phyloP scores from a whole-genome alignment of 2,113 vertebrate genomes.

The Petrocephalus zakoni region DNA sequence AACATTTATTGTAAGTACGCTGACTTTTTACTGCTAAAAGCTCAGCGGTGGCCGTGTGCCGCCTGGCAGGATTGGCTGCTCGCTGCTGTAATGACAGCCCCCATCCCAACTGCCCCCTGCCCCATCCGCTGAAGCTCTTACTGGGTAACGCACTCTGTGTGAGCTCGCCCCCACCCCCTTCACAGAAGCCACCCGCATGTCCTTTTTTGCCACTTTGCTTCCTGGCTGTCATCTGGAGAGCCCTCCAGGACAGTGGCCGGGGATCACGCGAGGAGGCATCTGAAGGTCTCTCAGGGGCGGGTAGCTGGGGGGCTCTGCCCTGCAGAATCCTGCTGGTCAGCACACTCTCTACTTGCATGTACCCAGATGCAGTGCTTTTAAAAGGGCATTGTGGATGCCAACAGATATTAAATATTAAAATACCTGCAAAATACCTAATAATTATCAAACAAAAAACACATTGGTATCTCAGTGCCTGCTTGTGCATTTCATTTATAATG shows the following conservation, averaged over 20 bases:
- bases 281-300: neutral
- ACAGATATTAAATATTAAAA: neutral
- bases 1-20: neutral
- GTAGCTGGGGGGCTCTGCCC: neutral
- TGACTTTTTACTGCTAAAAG: neutral
- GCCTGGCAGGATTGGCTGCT: neutral
- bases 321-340: neutral
- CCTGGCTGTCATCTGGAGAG: neutral
- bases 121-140: neutral
- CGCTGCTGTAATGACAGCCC: neutral
- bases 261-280: neutral
- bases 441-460: neutral
- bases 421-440: neutral
- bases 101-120: neutral
- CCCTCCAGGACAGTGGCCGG: neutral
- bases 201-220: neutral
- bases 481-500: neutral
- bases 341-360: neutral
- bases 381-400: neutral
- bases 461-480: neutral
- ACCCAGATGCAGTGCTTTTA: neutral
- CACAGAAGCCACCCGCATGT: neutral
- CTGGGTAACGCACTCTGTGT: neutral
- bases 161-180: neutral
- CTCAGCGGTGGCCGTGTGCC: neutral